A percentile compares a stretch with the other conserved stretches of the same genome.
phyloP scores from a whole-genome alignment of 2,113 vertebrate genomes.

The Eurystomus gularis region DNA sequence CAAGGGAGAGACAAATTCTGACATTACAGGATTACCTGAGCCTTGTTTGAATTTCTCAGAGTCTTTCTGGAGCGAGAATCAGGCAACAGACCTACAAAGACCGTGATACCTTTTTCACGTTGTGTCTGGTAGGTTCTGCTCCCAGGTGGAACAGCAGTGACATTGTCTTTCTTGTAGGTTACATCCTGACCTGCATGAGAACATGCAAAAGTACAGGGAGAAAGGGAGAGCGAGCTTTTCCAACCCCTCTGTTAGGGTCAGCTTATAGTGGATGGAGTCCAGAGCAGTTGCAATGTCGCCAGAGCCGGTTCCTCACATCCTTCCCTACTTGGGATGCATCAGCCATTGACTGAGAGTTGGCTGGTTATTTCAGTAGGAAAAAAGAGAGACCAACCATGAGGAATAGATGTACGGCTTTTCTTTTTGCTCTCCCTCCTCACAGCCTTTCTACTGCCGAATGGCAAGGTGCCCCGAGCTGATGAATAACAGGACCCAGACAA shows the following conservation, averaged over 20 bases:
- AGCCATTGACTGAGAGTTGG: not conserved
- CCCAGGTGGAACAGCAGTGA: not conserved
- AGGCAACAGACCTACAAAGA: not conserved
- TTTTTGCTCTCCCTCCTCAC: not conserved
- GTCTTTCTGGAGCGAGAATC: not conserved
- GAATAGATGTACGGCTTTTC: not conserved
- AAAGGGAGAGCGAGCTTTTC: not conserved
- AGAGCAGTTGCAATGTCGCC: not conserved
- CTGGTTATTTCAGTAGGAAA: not conserved
- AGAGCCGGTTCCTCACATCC: not conserved
- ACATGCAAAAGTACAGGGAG: not conserved
- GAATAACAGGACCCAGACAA: not conserved
- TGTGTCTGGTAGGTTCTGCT: not conserved
- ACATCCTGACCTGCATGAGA: not conserved
- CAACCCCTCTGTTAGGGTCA: rapidly evolving
- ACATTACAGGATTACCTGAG: not conserved
- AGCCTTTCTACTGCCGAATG: not conserved
- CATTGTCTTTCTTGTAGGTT: not conserved
- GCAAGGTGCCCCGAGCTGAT: not conserved
- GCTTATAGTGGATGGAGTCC: not conserved
- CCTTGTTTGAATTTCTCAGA: not conserved
- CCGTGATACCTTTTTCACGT: rapidly evolving
- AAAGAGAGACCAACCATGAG: rapidly evolving
- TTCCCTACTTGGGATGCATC: not conserved
- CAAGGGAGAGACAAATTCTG: slow-evolving; percentile 32